Evolutionary conservation across 2,888 invertebrate genomes (phyloP).

Genomic region (Mythimna albipuncta): DNA sequence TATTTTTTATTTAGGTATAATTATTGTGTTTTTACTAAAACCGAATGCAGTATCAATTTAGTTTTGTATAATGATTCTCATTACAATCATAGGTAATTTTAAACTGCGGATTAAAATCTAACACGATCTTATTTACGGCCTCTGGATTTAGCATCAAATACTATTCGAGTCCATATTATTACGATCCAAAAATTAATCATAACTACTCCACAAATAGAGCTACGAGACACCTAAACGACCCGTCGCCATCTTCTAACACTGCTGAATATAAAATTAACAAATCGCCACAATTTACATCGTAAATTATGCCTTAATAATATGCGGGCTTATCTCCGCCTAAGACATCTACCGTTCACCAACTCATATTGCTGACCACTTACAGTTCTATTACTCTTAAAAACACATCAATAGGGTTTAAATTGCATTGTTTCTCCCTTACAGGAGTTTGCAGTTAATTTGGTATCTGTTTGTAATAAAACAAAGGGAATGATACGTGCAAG

Average conservation of each 20-base stretch:
- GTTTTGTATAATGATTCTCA: background rate
- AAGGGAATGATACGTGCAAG: conserved; percentile 88
- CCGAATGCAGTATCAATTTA: background rate
- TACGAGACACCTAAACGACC: conserved; percentile 69
- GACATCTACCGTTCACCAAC: conserved; percentile 77
- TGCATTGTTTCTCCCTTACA: conserved; percentile 49
- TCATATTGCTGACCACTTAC: conserved; percentile 36
- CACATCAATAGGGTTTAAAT: conserved; percentile 67
- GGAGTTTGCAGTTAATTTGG: conserved; percentile 61
- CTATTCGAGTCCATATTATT: background rate
- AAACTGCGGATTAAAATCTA: background rate
- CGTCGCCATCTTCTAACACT: conserved; percentile 75
- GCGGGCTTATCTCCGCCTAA: conserved; percentile 84
- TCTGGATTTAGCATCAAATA: background rate
- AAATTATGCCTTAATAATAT: conserved; percentile 88
- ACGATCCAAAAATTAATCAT: conserved; percentile 17
- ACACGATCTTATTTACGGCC: background rate
- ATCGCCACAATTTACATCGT: conserved; percentile 87
- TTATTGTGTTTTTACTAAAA: background rate
- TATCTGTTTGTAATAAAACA: conserved; percentile 85
- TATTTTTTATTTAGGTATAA: no score
- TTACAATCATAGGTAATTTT: background rate
- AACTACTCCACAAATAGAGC: conserved; percentile 18
- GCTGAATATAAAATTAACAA: conserved; percentile 87
- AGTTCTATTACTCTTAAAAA: conserved; percentile 44